Base-by-base conservation (phyloP, 30 jellyfish, hydroid and myxozoan species). In the Hydractinia symbiolongicarpus region DNA sequence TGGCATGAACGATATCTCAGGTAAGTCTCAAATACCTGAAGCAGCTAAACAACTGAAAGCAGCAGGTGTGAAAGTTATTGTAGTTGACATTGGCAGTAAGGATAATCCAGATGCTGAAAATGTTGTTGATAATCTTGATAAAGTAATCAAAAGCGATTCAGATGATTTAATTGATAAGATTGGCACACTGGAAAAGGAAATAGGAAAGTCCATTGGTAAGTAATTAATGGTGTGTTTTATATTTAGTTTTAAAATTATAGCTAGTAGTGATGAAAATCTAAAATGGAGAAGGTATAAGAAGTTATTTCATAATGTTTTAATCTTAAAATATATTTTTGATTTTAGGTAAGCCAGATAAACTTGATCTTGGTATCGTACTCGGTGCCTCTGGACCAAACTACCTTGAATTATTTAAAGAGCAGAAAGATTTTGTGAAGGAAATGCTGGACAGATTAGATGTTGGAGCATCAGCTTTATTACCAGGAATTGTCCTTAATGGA, bases 341-440 rank as follows among this genome's bases (percentile, higher is more conserved):
- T 64, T 20, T 51, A 89, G 96, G 87, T 20, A 21, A 75, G 7
- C 86, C 88, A 30, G 72, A 62, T 54, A 81, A 90, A 44, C 81
- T 89, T 10, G 96, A 89, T 66, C 88, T 89, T 53, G 96, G 91
- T 8, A 76, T 89, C 61, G 81, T 89, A 19, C 53, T 89, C 56
- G 96, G 94, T 5, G 95, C 96, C 17, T 16, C 91, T 4, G 90
- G 94, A 5, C 74, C 55, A 14, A 61, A 81, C 67, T 30, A 56
- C 4, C 84, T 68, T 1, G 74, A 21, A 53, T 40, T 82, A 30
- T 84, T 84, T 66, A 49, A n/a, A n/a, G 79, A 82, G 11, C 97
- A 89, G 58, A 70, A 77, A 78, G 55, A 50, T 13, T 81, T 89
- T 49, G 66, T 73, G 9, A 71, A 78, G 50, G 91, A 77, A 6